These are phyloP conservation scores for Scolopax bukidnonensis DNA, from an alignment of 2,797 vertebrate species.

Conservation along the genomic window DNA sequence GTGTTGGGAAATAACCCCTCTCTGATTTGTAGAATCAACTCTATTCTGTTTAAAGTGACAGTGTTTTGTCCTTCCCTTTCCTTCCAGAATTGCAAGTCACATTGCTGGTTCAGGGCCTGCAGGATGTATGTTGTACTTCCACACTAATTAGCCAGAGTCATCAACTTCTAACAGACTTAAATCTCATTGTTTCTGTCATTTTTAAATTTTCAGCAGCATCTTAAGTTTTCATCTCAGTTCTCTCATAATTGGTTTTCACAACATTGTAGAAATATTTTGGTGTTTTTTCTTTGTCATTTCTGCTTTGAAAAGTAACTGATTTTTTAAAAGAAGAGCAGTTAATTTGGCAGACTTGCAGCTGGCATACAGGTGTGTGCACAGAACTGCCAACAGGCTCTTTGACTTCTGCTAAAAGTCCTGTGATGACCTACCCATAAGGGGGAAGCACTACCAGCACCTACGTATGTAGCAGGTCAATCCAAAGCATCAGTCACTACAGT, in stretches of 20 bases:
- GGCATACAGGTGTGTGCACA: neutral
- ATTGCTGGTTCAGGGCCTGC: neutral
- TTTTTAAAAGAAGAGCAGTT: neutral
- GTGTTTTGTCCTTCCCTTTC: neutral
- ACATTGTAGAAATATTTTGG: neutral
- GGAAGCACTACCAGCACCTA: neutral
- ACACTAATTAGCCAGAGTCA: neutral
- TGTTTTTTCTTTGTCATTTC: neutral
- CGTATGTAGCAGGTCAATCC: neutral
- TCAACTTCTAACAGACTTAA: neutral
- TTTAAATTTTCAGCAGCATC: neutral
- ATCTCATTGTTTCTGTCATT: neutral
- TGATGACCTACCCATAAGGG: accelerated
- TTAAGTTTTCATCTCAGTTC: neutral
- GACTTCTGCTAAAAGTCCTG: neutral
- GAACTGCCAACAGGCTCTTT: neutral
- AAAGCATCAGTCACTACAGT: neutral
- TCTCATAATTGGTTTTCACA: neutral
- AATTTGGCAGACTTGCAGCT: neutral
- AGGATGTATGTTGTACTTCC: neutral
- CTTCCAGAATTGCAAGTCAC: neutral
- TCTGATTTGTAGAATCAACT: neutral
- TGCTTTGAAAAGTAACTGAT: neutral
- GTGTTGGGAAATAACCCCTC: neutral
- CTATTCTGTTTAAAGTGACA: neutral